Evolutionary conservation across 2,888 invertebrate genomes (phyloP).

Genomic region (Drosophila prolongata): DNA sequence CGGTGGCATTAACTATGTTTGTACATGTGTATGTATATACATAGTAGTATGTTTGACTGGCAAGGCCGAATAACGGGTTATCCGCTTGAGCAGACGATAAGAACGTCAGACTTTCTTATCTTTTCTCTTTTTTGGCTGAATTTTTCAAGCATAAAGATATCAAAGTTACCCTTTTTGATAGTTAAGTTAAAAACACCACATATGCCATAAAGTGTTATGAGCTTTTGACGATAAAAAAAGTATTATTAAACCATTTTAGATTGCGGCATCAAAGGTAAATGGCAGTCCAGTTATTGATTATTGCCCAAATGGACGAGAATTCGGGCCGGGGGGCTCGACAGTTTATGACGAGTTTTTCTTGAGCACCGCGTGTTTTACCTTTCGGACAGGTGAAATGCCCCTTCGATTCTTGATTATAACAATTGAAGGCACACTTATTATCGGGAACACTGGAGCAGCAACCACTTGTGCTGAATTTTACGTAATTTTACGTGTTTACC

Average conservation of each 20-base stretch:
- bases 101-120: conserved; percentile 7
- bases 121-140: conserved; percentile 29
- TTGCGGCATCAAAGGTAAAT: conserved; percentile 34
- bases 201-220: conserved; percentile 11
- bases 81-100: conserved; percentile 25
- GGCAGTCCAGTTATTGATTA: conserved; percentile 38
- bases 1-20: neutral
- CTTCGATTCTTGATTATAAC: conserved; percentile 15
- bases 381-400: conserved; percentile 17
- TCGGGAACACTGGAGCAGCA: conserved; percentile 17
- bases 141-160: conserved; percentile 45
- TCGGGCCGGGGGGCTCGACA: conserved; percentile 14
- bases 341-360: conserved; percentile 6
- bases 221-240: conserved; percentile 37
- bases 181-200: conserved; percentile 1
- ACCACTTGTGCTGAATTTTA: conserved; percentile 46
- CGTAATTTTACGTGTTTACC: conserved; percentile 54
- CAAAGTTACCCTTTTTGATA: neutral
- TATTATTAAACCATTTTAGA: conserved; percentile 54
- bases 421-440: conserved; percentile 19
- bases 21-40: neutral
- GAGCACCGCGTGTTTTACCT: conserved; percentile 24
- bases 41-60: neutral
- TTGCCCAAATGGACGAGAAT: conserved; percentile 21
- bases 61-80: conserved; percentile 34